Percentiles rank a stretch among this genome's conserved stretches.
These are phyloP conservation scores for Atlantisia rogersi DNA, from an alignment of 2,113 vertebrate species.

Conservation along the genomic window DNA sequence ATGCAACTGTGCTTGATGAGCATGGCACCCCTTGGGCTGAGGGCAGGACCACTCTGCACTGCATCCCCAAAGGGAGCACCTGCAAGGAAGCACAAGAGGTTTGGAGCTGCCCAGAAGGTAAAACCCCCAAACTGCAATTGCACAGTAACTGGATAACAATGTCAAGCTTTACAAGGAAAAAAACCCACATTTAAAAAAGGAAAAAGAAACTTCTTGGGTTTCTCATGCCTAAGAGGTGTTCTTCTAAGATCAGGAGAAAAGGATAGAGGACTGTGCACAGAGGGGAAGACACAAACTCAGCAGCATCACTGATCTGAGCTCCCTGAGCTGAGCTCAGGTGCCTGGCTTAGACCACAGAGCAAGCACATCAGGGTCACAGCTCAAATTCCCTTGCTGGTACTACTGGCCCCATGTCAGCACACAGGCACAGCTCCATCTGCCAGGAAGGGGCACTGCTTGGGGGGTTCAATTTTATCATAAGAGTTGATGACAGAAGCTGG, in stretches of 20 bases:
- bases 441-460: not conserved
- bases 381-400: not conserved
- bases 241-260: not conserved
- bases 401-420: not conserved
- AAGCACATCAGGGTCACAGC: fast-evolving
- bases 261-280: fast-evolving
- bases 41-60: fast-evolving
- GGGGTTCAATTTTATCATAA: fast-evolving
- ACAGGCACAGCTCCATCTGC: fast-evolving
- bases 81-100: not conserved
- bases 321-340: not conserved
- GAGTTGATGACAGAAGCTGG: not conserved
- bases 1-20: not conserved
- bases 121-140: not conserved
- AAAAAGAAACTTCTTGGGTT: not conserved
- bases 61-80: not conserved
- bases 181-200: not conserved
- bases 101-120: not conserved
- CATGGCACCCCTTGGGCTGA: fast-evolving
- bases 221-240: fast-evolving
- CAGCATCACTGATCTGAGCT: not conserved
- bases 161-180: not conserved
- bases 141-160: not conserved
- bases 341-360: too few relatives aligned
- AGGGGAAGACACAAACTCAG: not conserved